Percentiles rank a stretch among this genome's conserved stretches.
Evolutionary conservation across 2,797 vertebrate genomes (phyloP).

Genomic region (Hypotaenidia philippensis): DNA sequence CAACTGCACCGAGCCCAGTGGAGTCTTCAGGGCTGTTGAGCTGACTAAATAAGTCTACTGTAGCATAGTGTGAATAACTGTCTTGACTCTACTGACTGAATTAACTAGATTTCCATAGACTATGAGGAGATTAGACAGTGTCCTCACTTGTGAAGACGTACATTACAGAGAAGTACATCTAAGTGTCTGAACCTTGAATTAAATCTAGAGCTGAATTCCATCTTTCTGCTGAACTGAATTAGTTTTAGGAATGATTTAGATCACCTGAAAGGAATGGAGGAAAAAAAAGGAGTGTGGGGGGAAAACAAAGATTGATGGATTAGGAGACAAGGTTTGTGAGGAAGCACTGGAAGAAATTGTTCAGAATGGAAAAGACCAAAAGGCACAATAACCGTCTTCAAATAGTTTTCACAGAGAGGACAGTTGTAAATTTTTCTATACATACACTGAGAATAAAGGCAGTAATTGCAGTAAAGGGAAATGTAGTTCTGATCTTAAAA

Average conservation of each 20-base stretch:
- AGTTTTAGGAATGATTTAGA: neutral
- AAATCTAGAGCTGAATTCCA: neutral
- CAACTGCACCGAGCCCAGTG: neutral
- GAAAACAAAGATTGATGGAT: neutral
- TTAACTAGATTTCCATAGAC: neutral
- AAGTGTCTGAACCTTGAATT: neutral
- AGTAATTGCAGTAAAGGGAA: conserved; percentile 5
- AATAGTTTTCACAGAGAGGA: neutral
- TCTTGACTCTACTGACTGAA: neutral
- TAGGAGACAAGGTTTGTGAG: neutral
- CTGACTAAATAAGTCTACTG: neutral
- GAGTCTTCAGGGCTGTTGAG: neutral
- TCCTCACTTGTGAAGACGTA: neutral
- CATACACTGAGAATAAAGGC: neutral
- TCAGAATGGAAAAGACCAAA: neutral
- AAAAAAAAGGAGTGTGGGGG: neutral
- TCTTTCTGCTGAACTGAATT: neutral
- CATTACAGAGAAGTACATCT: neutral
- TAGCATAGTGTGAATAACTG: neutral
- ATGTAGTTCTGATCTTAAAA: neutral
- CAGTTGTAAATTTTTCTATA: neutral
- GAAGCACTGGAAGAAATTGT: neutral
- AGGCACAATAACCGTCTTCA: neutral
- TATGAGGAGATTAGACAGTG: neutral
- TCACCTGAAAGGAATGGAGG: neutral